A percentile compares a stretch with the other conserved stretches of the same genome.
Conservation (phyloP, 2,113 vertebrate genomes). For the Phalacrocorax aristotelis region DNA sequence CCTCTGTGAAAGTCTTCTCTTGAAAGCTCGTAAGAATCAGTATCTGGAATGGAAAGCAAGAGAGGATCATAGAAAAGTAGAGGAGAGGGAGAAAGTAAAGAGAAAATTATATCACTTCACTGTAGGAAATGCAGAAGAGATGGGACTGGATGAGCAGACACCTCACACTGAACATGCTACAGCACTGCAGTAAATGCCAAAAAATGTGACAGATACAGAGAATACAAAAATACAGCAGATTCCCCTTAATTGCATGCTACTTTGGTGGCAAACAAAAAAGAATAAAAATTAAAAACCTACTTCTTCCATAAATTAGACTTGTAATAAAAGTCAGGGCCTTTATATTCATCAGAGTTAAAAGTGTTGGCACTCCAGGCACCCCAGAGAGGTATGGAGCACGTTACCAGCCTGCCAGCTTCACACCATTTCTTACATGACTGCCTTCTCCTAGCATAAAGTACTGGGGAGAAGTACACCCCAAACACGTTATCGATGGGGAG, state of each 20-base stretch:
- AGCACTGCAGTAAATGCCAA: not conserved
- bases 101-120: not conserved
- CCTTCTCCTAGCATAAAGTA: not conserved
- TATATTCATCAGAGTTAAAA: not conserved
- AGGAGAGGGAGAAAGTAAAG: not conserved
- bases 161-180: not conserved
- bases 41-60: not conserved
- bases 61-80: not conserved
- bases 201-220: not conserved
- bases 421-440: rapidly evolving
- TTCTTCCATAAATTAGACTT: not conserved
- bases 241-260: not conserved
- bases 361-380: not conserved
- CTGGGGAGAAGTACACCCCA: not conserved
- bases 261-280: not conserved
- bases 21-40: not conserved
- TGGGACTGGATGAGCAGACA: not conserved
- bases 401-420: not conserved
- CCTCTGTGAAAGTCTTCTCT: not conserved
- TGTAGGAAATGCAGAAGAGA: not conserved
- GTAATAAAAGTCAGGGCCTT: not conserved
- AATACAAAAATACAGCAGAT: not conserved
- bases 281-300: not conserved
- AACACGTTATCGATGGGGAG: rapidly evolving
- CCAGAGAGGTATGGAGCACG: not conserved